Conservation (phyloP, 2,797 vertebrate species). For the Sternarchorhynchus goeldii region DNA sequence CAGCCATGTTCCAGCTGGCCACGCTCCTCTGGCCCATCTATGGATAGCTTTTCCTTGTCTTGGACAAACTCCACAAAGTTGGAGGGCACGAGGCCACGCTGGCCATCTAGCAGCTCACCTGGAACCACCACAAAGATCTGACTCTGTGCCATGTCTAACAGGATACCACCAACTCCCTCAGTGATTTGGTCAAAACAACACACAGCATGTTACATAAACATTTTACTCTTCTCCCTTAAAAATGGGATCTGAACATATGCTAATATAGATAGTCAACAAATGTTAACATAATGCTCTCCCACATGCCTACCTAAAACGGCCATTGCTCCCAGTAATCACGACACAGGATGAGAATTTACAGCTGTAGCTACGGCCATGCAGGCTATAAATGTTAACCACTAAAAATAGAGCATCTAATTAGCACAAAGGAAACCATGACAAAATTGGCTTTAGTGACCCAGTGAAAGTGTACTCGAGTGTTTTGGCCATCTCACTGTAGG, state of each 20-base stretch:
- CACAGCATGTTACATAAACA: slow-evolving; percentile 21
- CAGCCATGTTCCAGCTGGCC: slow-evolving; percentile 75
- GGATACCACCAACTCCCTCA: not conserved
- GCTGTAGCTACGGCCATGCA: slow-evolving; percentile 30
- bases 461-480: slow-evolving; percentile 26
- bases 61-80: slow-evolving; percentile 99
- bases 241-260: not conserved
- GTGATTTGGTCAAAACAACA: not conserved
- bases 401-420: slow-evolving; percentile 55
- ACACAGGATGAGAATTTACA: slow-evolving; percentile 9
- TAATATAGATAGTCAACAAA: slow-evolving; percentile 1
- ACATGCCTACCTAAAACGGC: not conserved
- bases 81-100: slow-evolving; percentile 94
- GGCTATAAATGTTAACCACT: slow-evolving; percentile 45
- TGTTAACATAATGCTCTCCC: too few species aligned
- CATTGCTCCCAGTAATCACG: slow-evolving; percentile 11
- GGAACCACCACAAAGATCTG: slow-evolving; percentile 37
- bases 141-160: not conserved
- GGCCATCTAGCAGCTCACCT: slow-evolving; percentile 96
- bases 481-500: slow-evolving; percentile 16
- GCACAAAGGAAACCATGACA: slow-evolving; percentile 33
- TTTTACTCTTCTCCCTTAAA: slow-evolving; percentile 2
- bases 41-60: slow-evolving; percentile 82
- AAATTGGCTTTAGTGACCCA: slow-evolving; percentile 44
- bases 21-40: slow-evolving; percentile 81